Percentiles rank a stretch among this genome's conserved stretches.
Evolutionary conservation across 2,888 invertebrate species (phyloP).

Genomic region (Colostygia pectinataria): DNA sequence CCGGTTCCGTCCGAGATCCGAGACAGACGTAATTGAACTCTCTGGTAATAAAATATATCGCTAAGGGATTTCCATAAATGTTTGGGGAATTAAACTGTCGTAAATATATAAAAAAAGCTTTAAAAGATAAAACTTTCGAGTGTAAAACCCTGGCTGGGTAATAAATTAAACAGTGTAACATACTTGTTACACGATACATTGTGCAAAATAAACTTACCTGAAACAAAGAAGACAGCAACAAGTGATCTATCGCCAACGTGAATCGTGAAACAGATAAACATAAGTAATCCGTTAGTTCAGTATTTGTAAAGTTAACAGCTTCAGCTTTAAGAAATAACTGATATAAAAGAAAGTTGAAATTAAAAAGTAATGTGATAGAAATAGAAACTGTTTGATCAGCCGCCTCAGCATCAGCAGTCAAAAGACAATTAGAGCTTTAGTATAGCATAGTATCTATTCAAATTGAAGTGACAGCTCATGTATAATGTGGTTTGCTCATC

Average conservation of each 20-base stretch:
- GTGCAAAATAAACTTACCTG: conserved; percentile 41
- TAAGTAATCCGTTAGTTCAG: no score
- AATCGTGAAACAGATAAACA: not conserved
- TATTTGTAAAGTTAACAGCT: no score
- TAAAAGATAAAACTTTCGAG: not conserved
- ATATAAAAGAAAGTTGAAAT: no score
- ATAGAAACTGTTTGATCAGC: no score
- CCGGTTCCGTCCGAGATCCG: conserved; percentile 51
- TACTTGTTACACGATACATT: not conserved
- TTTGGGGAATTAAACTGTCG: conserved; percentile 17
- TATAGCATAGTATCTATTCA: not conserved
- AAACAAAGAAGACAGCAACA: conserved; percentile 35
- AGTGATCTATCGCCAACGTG: not conserved
- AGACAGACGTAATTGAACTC: conserved; percentile 41
- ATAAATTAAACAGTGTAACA: not conserved
- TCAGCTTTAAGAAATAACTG: no score
- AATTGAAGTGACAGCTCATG: conserved; percentile 20
- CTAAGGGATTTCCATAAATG: conserved; percentile 31
- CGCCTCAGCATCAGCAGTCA: no score
- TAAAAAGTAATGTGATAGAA: no score
- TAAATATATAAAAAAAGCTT: conserved; percentile 5
- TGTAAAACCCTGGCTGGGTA: not conserved
- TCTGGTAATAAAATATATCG: conserved; percentile 40
- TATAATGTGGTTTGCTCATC: no score
- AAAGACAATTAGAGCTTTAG: no score